Conservation (phyloP, 2,888 invertebrate species). For the Charanyca ferruginea region DNA sequence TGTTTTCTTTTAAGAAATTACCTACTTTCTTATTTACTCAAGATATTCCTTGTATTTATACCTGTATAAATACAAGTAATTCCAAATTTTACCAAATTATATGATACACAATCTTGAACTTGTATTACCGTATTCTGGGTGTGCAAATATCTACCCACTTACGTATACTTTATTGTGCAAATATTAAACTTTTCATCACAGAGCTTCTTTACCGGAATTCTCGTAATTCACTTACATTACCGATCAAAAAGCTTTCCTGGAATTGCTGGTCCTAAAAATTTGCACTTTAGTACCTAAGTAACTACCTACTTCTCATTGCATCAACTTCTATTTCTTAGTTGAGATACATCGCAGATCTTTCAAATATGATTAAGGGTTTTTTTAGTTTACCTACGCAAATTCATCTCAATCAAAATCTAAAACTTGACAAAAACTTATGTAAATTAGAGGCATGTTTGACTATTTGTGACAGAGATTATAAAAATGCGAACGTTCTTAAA, state of each 20-base stretch:
- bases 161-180: constrained; percentile 23
- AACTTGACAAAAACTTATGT: too few species aligned
- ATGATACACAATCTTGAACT: constrained; percentile 35
- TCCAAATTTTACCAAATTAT: constrained; percentile 18
- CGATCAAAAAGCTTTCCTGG: constrained; percentile 1
- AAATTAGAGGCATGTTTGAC: too few species aligned
- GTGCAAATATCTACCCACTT: constrained; percentile 20
- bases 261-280: constrained; percentile 8
- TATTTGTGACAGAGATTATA: too few species aligned
- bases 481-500: too few species aligned
- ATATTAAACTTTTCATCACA: constrained; percentile 32
- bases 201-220: background rate
- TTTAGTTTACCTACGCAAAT: too few species aligned
- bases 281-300: background rate
- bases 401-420: too few species aligned
- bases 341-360: background rate
- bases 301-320: background rate
- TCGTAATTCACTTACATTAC: constrained; percentile 23
- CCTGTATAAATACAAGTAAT: constrained; percentile 12
- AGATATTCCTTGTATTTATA: constrained; percentile 2
- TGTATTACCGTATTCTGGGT: constrained; percentile 7
- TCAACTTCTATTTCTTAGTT: constrained; percentile 2
- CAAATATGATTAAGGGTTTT: background rate
- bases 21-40: background rate
- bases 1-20: constrained; percentile 9